These are phyloP conservation scores for Ceratosolen solmsi DNA, from an alignment of 1,140 invertebrate genomes.

Conservation along the genomic window DNA sequence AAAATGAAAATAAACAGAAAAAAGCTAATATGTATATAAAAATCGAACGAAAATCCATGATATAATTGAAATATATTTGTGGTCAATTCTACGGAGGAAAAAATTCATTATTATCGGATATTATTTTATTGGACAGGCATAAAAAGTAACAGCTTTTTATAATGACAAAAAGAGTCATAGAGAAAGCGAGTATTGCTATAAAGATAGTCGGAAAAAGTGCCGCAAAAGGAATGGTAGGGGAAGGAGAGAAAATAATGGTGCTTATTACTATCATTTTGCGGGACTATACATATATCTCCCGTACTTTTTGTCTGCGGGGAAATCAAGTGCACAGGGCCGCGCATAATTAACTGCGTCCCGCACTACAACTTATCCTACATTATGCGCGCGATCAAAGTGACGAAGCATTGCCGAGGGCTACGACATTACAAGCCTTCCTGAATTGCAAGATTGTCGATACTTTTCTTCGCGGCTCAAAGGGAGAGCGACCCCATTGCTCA, in stretches of 20 bases:
- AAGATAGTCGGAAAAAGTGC: neutral
- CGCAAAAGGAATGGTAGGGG: neutral
- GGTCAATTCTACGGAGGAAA: too few species aligned
- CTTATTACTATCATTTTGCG: constrained; percentile 69
- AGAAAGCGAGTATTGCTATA: too few species aligned
- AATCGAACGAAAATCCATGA: too few species aligned
- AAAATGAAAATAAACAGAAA: too few species aligned
- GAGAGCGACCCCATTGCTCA: too few species aligned
- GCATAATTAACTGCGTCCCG: constrained; percentile 70
- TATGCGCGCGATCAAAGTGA: constrained; percentile 70
- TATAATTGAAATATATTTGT: too few species aligned
- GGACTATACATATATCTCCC: constrained; percentile 64
- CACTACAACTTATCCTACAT: constrained; percentile 66
- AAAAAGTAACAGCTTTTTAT: too few species aligned
- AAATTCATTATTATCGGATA: too few species aligned
- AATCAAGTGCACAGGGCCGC: constrained; percentile 70
- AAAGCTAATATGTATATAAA: too few species aligned
- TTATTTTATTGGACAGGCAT: too few species aligned
- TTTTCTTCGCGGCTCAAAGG: too few species aligned
- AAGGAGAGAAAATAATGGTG: constrained; percentile 67
- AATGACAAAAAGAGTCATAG: too few species aligned
- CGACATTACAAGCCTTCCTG: neutral
- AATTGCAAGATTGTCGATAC: neutral
- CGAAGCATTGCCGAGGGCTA: constrained; percentile 55
- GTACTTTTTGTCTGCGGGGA: constrained; percentile 72